phyloP scores from a whole-genome alignment of 2,113 vertebrate genomes.

The Gallinago media region DNA sequence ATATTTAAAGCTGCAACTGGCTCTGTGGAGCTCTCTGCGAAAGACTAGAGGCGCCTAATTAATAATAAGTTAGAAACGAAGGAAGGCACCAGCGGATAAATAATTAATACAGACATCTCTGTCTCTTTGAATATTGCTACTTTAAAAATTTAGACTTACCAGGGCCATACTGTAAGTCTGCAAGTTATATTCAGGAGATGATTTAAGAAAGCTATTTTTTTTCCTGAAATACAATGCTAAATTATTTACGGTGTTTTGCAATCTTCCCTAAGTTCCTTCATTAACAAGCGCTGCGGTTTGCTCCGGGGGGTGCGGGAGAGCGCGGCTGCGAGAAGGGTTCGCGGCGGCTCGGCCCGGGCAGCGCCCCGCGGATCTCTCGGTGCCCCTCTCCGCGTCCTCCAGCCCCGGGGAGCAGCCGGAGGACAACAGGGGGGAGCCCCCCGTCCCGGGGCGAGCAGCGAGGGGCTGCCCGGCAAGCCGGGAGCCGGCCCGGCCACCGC shows the following conservation, averaged over 20 bases:
- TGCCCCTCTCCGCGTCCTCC: neutral
- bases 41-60: constrained; percentile 90
- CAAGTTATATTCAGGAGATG: constrained; percentile 79
- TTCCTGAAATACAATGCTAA: constrained; percentile 80
- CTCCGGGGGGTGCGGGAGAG: constrained; percentile 60
- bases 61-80: constrained; percentile 91
- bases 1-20: constrained; percentile 87
- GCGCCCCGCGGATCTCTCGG: neutral
- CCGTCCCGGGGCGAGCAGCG: neutral
- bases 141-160: constrained; percentile 83
- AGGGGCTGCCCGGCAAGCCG: neutral
- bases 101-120: constrained; percentile 87
- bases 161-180: constrained; percentile 80
- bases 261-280: constrained; percentile 78
- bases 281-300: constrained; percentile 69
- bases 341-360: neutral
- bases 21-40: constrained; percentile 82
- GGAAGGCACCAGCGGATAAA: constrained; percentile 85
- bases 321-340: neutral
- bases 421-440: neutral
- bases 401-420: neutral
- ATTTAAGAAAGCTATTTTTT: constrained; percentile 83
- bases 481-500: neutral
- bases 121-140: constrained; percentile 87
- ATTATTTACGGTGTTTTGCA: constrained; percentile 83